Evolutionary conservation across 2,888 invertebrate genomes (phyloP), one percentile per base, ranked within the genome.

Genomic region (Macropis europaea): DNA sequence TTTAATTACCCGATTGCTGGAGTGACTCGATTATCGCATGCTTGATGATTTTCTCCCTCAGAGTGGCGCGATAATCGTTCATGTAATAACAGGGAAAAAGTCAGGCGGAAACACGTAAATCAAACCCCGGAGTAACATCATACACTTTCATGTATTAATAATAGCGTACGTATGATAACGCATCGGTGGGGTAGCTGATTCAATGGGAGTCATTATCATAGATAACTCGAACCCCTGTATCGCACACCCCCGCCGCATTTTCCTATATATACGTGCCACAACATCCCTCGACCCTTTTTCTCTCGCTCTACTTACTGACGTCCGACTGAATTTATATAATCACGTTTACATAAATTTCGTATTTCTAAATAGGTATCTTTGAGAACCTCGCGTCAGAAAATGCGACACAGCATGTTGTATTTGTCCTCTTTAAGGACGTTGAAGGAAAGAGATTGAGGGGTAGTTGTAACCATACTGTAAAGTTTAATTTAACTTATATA

Each of bases 1-100:
- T 72, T 72, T 56, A 72, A 72, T 72, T 61, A 70, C 61, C 52
- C 43, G 70, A 71, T 71, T 70, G 60, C 36, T 61, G 56, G 60
- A 52, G 52, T 62, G 56, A 61, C 56, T 70, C 71, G 61, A 71
- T 72, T 64, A 72, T 56, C 50, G 30, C 17, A 54, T 63, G 64
- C 73, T 60, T 54, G 50, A 60, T 73, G 64, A 56, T 61, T 73
- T 60, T 73, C 73, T 57, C 73, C 73, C 73, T 52, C 60, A 40
- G 17, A 40, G 17, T 45, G 6, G 19, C 11, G 36, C 19, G 60
- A 56, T 66, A 60, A 73, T 73, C 73, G 73, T 73, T 64, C 60
- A 61, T 73, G 64, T 57, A 72, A 56, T 56, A 72, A 60, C 66
- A 32, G 59, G 66, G 64, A 72, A 72, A 56, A 56, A 73, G 56